Evolutionary conservation across 23 tunicate species (phyloP), one percentile per base, ranked within the genome.

Genomic region (Trididemnum clinides): DNA sequence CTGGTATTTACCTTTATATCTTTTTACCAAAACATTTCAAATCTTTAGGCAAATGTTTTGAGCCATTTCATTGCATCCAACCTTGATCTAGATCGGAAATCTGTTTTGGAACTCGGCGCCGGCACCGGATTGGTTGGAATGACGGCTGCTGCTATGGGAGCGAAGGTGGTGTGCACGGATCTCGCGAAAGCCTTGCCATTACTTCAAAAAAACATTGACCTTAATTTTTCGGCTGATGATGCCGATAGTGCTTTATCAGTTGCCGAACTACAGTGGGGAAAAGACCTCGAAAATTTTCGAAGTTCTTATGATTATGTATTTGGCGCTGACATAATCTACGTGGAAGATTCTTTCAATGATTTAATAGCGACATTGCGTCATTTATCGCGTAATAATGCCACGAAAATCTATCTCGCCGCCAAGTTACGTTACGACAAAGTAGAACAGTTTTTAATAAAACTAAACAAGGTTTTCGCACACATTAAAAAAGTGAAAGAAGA

Each of bases 81-180:
- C 20, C 34, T 30, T 34, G 15, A 33, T 0, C 27, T 93, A 1
- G 57, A 84, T 50, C 77, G 81, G 4, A 72, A 72, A 71, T 72
- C 34, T 0, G 82, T 94, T 5, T 38, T 94, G 34, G 98, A 94
- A 78, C 90, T 94, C n/a, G 98, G 98, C 34, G 88, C 98, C 7
- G 98, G 98, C 15, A 94, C 98, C 73, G 98, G 98, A 0, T 50
- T 94, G 65, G 98, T 87, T 34, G 94, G 98, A 20, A 94, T 94
- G 64, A 89, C 37, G 0, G 86, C 87, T 18, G 78, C 90, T 0
- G 72, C 87, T 66, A 57, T 94, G 10, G 94, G 94, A 0, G 98
- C 90, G 25, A 86, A 82, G 1, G 98, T 94, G 5, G 75, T 88
- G 3, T 64, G 91, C 2, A 94, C 98, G 2, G 98, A 94, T 59